Conservation (phyloP, 1,140 invertebrate genomes). For the Drosophila varians region DNA sequence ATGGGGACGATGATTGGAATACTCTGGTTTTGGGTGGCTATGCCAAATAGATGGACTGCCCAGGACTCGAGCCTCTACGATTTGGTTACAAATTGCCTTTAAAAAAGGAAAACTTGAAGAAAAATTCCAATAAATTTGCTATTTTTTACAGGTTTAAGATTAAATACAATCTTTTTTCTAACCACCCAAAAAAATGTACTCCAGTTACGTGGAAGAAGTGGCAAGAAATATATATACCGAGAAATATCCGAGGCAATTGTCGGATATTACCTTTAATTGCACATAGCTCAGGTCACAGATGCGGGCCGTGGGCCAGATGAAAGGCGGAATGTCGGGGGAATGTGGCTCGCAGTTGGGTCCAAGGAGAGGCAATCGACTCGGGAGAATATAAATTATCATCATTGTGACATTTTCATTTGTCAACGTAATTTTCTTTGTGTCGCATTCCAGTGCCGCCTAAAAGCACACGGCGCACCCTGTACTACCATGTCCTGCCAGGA, state of each 20-base stretch:
- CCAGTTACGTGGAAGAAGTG: background rate
- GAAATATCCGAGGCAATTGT: constrained; percentile 32
- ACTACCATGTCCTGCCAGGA: constrained; percentile 37
- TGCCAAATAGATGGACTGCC: constrained; percentile 35
- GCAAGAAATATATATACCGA: too few relatives aligned
- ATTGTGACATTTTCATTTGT: constrained; percentile 81
- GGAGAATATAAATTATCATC: constrained; percentile 81
- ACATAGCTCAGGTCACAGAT: constrained; percentile 43
- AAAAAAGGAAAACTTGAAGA: too few relatives aligned
- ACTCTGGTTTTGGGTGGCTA: constrained; percentile 7
- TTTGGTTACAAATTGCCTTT: background rate
- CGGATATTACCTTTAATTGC: constrained; percentile 67
- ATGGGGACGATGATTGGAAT: constrained; percentile 41
- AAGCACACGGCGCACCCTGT: constrained; percentile 56
- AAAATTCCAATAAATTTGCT: too few relatives aligned
- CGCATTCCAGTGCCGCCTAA: constrained; percentile 68
- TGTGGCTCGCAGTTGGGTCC: constrained; percentile 35
- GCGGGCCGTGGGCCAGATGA: constrained; percentile 43
- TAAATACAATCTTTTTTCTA: background rate
- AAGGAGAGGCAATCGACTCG: constrained; percentile 63
- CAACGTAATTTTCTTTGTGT: constrained; percentile 73
- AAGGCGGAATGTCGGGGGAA: constrained; percentile 60
- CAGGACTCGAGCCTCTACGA: background rate
- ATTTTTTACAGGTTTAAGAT: too few relatives aligned
- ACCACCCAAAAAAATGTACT: background rate